phyloP scores from a whole-genome alignment of 2,888 invertebrate species.

The Drosophila robusta region DNA sequence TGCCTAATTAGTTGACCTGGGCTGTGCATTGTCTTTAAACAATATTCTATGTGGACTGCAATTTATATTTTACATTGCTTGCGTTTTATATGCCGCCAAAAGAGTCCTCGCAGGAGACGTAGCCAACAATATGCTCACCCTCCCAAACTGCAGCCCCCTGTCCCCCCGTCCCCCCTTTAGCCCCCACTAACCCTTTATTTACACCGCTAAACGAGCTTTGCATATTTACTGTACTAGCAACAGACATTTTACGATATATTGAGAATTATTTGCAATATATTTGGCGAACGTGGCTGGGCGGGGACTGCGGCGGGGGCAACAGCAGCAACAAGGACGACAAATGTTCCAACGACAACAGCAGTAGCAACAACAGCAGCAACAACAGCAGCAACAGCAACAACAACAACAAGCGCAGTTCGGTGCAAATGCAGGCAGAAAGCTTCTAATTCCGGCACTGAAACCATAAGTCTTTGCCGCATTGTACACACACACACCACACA shows the following conservation, averaged over 20 bases:
- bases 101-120: slow-evolving; percentile 34
- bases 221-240: slow-evolving; percentile 78
- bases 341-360: slow-evolving; percentile 72
- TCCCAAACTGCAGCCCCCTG: not conserved
- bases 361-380: slow-evolving; percentile 48
- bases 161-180: not conserved
- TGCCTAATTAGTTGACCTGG: slow-evolving; percentile 53
- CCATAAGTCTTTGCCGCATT: slow-evolving; percentile 82
- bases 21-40: slow-evolving; percentile 41
- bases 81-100: slow-evolving; percentile 13
- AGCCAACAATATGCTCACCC: slow-evolving; percentile 17
- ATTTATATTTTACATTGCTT: slow-evolving; percentile 30
- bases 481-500: slow-evolving; percentile 50
- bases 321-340: slow-evolving; percentile 80
- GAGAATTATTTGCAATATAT: slow-evolving; percentile 82
- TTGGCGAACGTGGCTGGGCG: slow-evolving; percentile 52
- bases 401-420: slow-evolving; percentile 63
- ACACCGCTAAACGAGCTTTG: slow-evolving; percentile 79
- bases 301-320: slow-evolving; percentile 9
- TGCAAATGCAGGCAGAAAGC: slow-evolving; percentile 80
- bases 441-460: slow-evolving; percentile 81
- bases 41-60: slow-evolving; percentile 19
- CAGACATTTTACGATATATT: slow-evolving; percentile 82
- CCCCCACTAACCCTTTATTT: slow-evolving; percentile 48
- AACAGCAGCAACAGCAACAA: slow-evolving; percentile 30